These are phyloP conservation scores for Rhodeus uyekii DNA, from an alignment of 2,797 vertebrate genomes.

Conservation along the genomic window DNA sequence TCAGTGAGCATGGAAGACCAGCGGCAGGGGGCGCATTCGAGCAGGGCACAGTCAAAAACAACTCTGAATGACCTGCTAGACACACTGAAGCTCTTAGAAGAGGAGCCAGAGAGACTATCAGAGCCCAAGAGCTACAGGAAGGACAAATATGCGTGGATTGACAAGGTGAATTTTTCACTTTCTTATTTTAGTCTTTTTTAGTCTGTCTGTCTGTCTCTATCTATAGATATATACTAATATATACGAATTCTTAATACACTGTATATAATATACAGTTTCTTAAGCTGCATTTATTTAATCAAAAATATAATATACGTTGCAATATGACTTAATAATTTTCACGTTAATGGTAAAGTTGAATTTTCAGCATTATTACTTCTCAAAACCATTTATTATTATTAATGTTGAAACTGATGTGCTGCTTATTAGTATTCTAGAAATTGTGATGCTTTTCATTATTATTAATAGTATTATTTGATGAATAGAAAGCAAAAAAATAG, in stretches of 20 bases:
- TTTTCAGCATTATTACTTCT: not conserved
- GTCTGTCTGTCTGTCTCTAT: no score
- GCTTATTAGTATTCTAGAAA: not conserved
- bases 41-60: conserved; percentile 78
- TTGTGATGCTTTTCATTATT: not conserved
- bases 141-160: conserved; percentile 85
- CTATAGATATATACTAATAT: no score
- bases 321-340: not conserved
- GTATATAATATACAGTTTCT: no score
- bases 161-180: conserved; percentile 74
- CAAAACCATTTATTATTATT: not conserved
- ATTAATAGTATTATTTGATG: not conserved
- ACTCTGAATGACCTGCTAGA: conserved; percentile 89
- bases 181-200: no score
- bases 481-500: not conserved
- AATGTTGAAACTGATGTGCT: not conserved
- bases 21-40: conserved; percentile 61
- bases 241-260: no score
- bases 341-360: not conserved
- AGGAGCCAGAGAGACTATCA: conserved; percentile 82
- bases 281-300: not conserved
- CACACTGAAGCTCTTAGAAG: conserved; percentile 87
- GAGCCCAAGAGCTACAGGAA: conserved; percentile 72
- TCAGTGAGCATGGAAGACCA: conserved; percentile 70
- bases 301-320: not conserved